Conservation (phyloP, 1,140 invertebrate species). For the Pachypeltis micranthus region DNA sequence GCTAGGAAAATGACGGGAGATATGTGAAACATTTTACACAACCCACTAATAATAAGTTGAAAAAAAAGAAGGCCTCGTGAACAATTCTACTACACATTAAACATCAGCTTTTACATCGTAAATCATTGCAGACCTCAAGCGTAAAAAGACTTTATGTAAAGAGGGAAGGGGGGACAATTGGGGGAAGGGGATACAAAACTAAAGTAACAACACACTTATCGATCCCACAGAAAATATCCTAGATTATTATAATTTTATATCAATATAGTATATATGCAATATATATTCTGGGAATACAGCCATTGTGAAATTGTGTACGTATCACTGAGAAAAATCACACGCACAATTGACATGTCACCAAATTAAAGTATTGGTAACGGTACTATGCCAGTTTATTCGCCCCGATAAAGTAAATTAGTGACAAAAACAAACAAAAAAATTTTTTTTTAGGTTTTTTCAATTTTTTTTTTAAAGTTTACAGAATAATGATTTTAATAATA, state of each 20-base stretch:
- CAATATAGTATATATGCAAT: slow-evolving; percentile 22
- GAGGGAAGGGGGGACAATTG: too few relatives aligned
- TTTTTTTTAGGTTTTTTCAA: slow-evolving; percentile 15
- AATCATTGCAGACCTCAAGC: neutral
- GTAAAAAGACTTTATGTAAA: too few relatives aligned
- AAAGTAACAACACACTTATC: slow-evolving; percentile 17
- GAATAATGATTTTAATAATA: slow-evolving; percentile 13
- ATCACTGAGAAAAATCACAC: slow-evolving; percentile 24
- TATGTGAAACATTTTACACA: too few relatives aligned
- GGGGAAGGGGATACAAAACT: slow-evolving; percentile 1
- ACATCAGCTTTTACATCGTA: too few relatives aligned
- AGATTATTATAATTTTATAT: slow-evolving; percentile 20
- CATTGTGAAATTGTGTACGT: slow-evolving; percentile 25
- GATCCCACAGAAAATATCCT: slow-evolving; percentile 19
- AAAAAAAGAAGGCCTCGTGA: too few relatives aligned
- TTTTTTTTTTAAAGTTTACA: slow-evolving; percentile 9
- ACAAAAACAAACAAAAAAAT: slow-evolving; percentile 1
- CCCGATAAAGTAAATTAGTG: too few relatives aligned
- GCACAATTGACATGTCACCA: slow-evolving; percentile 20
- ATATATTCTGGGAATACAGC: slow-evolving; percentile 24
- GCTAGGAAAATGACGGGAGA: too few relatives aligned
- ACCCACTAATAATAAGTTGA: too few relatives aligned
- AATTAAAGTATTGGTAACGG: slow-evolving; percentile 2
- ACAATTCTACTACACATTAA: too few relatives aligned
- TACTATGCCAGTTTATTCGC: slow-evolving; percentile 13